Conservation (phyloP, 2,888 invertebrate genomes). For the Agrochola lota region DNA sequence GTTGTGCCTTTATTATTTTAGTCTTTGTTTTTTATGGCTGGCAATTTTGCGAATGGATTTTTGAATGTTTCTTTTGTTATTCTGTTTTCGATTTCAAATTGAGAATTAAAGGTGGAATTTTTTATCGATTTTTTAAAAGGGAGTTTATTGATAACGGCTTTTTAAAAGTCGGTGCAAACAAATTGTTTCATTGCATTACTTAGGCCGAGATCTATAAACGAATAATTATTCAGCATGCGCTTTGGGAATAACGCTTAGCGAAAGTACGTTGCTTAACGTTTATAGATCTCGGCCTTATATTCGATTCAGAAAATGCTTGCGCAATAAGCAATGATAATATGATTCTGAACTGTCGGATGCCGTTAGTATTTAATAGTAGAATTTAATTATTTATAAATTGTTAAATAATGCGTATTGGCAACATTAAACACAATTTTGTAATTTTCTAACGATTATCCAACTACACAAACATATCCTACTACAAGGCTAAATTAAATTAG, state of each 20-base stretch:
- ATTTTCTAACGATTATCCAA: not conserved
- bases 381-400: not conserved
- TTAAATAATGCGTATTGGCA: not conserved
- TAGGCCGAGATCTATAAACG: not conserved
- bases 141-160: not conserved
- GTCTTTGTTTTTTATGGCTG: conserved; percentile 57
- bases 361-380: not conserved
- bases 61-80: conserved; percentile 50
- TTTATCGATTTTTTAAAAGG: not conserved
- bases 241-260: not conserved
- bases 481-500: no score
- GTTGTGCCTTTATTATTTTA: conserved; percentile 63
- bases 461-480: no score
- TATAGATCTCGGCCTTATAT: not conserved
- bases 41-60: conserved; percentile 51
- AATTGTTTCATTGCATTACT: not conserved
- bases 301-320: not conserved
- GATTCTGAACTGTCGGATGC: not conserved
- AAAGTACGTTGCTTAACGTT: not conserved
- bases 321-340: not conserved
- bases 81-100: conserved; percentile 24
- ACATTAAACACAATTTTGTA: not conserved
- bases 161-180: no score
- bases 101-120: not conserved
- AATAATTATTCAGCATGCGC: not conserved